Base-by-base conservation (phyloP, 1,140 invertebrate species). In the Ectropis grisescens region DNA sequence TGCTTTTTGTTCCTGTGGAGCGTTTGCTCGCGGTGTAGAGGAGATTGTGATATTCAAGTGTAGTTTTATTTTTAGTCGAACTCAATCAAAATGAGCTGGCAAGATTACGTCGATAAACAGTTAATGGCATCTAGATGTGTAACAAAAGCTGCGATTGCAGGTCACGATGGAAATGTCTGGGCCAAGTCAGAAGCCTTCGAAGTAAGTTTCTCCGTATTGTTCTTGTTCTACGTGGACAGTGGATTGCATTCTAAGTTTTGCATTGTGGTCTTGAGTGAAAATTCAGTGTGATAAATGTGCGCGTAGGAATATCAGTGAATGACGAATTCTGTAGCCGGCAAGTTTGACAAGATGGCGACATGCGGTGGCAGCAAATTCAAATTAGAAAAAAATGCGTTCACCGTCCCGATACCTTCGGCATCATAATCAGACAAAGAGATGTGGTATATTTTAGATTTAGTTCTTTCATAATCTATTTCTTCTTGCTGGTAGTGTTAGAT, bases 101-200 rank as follows among this genome's bases (percentile, higher is more conserved):
- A 97, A 91, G 93, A 95, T 90, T 97, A 97, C 87, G 93, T 97
- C 79, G 94, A 96, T 86, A 96, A 95, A 88, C 94, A 97, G 86
- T 90, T 97, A 85, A 87, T 96, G 84, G 93, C 93, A 66, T 94
- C 93, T 68, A 90, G 89, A 83, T 95, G 93, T 90, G 93, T 95
- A 57, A 92, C 90, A 82, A 94, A 94, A 88, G 94, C 94, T 56
- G 93, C 93, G 52, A 97, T 97, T 80, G 93, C 92, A 71, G 94
- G 94, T 82, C 92, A 94, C 83, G 94, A 97, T 82, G 95, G 95
- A 79, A 93, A 93, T 85, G 87, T 96, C 66, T 97, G 95, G 95
- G 94, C 94, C 43, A 95, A 94, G 87, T 95, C 93, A 24, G 93
- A 93, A 45, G 91, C 90, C 76, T 96, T 95, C 81, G 93, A 95